These are phyloP conservation scores for Dromococcyx pavoninus DNA, from an alignment of 2,797 vertebrate genomes.

Conservation along the genomic window DNA sequence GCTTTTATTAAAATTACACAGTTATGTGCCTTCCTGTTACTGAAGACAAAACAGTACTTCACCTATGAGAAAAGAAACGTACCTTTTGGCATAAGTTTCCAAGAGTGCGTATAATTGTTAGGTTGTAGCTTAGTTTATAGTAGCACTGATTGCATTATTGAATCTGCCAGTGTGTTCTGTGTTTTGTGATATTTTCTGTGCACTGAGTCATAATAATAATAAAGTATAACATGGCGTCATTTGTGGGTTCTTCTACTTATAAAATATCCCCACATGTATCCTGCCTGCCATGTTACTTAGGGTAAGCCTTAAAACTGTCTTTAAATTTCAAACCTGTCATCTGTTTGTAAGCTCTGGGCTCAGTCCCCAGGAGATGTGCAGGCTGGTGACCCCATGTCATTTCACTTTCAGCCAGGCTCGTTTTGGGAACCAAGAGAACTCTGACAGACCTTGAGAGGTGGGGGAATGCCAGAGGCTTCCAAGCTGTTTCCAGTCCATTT, in stretches of 20 bases:
- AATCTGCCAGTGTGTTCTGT: neutral
- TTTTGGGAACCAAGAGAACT: fast-evolving
- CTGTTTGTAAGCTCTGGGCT: neutral
- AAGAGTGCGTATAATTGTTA: neutral
- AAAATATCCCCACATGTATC: neutral
- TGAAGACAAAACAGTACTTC: neutral
- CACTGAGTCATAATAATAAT: neutral
- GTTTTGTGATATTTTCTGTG: neutral
- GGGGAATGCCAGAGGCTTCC: neutral
- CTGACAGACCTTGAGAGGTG: neutral
- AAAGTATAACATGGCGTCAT: neutral
- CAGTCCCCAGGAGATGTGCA: neutral
- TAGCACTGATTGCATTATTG: neutral
- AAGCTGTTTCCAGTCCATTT: neutral
- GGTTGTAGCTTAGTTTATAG: neutral
- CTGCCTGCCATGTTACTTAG: neutral
- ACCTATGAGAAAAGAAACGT: neutral
- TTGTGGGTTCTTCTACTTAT: neutral
- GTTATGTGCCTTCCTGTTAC: neutral
- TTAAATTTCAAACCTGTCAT: neutral
- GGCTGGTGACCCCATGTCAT: neutral
- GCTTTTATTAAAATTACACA: neutral
- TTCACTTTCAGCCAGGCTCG: neutral
- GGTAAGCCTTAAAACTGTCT: neutral
- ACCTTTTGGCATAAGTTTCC: neutral